Conservation (phyloP, 2,797 vertebrate genomes). For the Cygnus olor region DNA sequence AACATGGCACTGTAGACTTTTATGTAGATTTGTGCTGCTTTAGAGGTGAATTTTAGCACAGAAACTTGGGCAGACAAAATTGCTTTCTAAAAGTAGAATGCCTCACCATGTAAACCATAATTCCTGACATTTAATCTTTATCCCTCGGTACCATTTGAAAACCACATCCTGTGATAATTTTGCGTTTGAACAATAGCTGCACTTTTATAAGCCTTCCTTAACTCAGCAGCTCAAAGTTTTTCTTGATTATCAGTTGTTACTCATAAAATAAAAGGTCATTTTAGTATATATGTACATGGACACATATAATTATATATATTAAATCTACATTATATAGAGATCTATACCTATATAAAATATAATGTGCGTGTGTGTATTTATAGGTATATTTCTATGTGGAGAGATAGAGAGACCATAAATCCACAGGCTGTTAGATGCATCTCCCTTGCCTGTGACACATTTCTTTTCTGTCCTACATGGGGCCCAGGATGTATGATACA, state of each 20-base stretch:
- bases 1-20: neutral
- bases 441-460: neutral
- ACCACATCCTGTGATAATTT: neutral
- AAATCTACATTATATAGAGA: neutral
- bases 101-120: neutral
- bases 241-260: neutral
- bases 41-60: neutral
- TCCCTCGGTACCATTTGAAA: neutral
- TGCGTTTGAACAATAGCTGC: neutral
- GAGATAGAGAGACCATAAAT: neutral
- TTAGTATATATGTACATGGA: neutral
- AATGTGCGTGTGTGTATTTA: neutral
- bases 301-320: neutral
- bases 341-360: neutral
- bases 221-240: neutral
- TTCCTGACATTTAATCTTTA: neutral
- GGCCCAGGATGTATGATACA: neutral
- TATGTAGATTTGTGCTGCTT: neutral
- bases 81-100: neutral
- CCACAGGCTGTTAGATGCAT: neutral
- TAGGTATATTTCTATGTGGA: neutral
- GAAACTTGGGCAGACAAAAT: neutral
- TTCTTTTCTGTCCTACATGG: accelerated
- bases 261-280: neutral
- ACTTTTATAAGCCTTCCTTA: neutral